Base-by-base conservation (phyloP, 2,797 vertebrate species). In the Alauda arvensis region DNA sequence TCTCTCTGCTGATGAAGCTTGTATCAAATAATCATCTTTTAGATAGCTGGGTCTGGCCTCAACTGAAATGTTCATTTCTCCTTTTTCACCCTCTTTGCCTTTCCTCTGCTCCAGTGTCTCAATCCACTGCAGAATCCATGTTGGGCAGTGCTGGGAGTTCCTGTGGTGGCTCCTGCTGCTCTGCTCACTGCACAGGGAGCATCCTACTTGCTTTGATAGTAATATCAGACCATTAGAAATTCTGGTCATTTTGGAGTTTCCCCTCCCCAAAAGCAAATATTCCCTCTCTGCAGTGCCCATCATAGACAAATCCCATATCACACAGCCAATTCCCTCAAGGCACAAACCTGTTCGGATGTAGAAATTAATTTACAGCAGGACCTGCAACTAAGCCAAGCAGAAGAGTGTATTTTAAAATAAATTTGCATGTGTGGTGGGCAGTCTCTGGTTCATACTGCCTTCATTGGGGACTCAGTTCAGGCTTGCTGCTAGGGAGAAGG, bases 91-190 rank as follows among this genome's bases (percentile, higher is more conserved):
- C 6, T 86, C 19, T 34, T 26, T 63, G 69, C 33, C 23, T 37
- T 56, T 45, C 21, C 14, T 45, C 20, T 1, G 2, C 61, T 37
- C 10, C 46, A 67, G 16, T 0, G 0, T 3, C 3, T 29, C 18
- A 45, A 11, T 31, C 21, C 21, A 28, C 33, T 48, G 18, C 52
- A 59, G 34, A 13, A 12, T 40, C 51, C 45, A 15, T 9, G 2
- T 8, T 20, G 42, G 34, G 28, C 49, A 70, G 20, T 24, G 6
- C 10, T 74, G 46, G 19, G 33, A 67, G 4, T 29, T 40, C 14
- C 25, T 2, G 0, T 14, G 45, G 29, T 19, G 65, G 29, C 24
- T 65, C 14, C 28, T 82, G 31, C 28, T 52, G n/a, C 60, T 82
- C 37, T 52, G 33, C 29, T 76, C 20, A 8, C 31, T 16, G 28